Evolutionary conservation across 1,140 invertebrate genomes (phyloP).

Genomic region (Bactericera cockerelli): DNA sequence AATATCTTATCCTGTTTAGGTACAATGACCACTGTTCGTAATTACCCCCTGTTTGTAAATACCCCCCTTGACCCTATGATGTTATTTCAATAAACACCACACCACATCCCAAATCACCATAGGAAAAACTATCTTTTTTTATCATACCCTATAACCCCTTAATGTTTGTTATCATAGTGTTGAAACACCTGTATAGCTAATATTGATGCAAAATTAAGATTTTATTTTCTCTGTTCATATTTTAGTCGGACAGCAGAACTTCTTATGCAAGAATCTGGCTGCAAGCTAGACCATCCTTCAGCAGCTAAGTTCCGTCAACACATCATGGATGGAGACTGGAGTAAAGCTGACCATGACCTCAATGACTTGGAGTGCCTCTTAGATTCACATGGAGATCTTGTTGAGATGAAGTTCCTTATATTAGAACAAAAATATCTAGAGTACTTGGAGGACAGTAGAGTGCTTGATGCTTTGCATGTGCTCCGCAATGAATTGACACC

Average conservation of each 20-base stretch:
- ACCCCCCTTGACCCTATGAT: no score
- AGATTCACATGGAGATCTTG: constrained; percentile 12
- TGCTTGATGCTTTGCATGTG: constrained; percentile 83
- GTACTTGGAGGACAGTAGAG: constrained; percentile 77
- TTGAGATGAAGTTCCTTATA: constrained; percentile 95
- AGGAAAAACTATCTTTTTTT: no score
- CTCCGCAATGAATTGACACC: constrained; percentile 88
- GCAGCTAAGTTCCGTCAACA: constrained; percentile 86
- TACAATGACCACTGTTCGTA: no score
- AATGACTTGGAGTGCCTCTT: not conserved
- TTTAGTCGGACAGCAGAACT: constrained; percentile 67
- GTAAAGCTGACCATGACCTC: constrained; percentile 33
- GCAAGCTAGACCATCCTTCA: constrained; percentile 83
- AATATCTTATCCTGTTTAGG: no score
- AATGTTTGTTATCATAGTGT: no score
- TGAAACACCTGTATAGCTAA: no score
- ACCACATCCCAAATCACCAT: no score
- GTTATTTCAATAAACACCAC: no score
- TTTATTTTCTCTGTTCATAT: constrained; percentile 20
- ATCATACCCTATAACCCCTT: no score
- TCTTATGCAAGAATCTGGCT: constrained; percentile 85
- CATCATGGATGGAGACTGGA: constrained; percentile 90
- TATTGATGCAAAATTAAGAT: no score
- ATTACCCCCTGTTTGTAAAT: no score
- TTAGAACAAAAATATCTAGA: constrained; percentile 96